Evolutionary conservation across 2,888 invertebrate genomes (phyloP), one percentile per base, ranked within the genome.

Genomic region (Dilophus febrilis): DNA sequence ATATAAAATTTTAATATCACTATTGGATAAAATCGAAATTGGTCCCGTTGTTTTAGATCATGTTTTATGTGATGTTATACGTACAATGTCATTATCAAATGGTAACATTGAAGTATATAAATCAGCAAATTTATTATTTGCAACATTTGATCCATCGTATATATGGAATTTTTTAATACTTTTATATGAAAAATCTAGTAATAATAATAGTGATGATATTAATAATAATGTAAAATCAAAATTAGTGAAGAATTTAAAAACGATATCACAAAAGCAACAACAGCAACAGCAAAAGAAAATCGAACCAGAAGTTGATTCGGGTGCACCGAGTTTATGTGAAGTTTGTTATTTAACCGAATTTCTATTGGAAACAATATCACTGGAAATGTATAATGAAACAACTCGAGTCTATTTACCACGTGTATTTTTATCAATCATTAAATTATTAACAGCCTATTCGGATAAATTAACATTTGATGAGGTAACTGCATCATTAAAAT

Each of bases 11-110:
- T 66, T 90, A 48, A 77, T 86, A 18, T 84, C 85, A 34, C 64
- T 91, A 35, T 65, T 91, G 43, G 90, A 91, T 57, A 84, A 87
- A 58, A 78, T 81, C 10, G 87, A 88, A 57, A 82, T 91, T 41
- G 86, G 87, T 6, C 73, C 76, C 31, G 71, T 74, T 4, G 79
- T 86, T 44, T 59, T 86, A 46, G 83, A 85, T 52, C 73, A 72
- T 50, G 77, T 85, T 44, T 66, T 86, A 26, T 74, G 77, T 49
- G 79, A 86, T 54, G 78, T 88, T 40, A 81, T 87, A 57, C 70
- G 78, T 30, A 63, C 71, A 12, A 58, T 72, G 50, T 70, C 70
- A 47, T 53, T 69, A 35, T 66, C 69, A 13, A 68, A 66, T 48
- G 59, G 67, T 33, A 64, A 68, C 47, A 67, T 68, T 47, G 87